phyloP scores from a whole-genome alignment of 2,797 vertebrate species.

The Tokudaia tokunoshimensis region DNA sequence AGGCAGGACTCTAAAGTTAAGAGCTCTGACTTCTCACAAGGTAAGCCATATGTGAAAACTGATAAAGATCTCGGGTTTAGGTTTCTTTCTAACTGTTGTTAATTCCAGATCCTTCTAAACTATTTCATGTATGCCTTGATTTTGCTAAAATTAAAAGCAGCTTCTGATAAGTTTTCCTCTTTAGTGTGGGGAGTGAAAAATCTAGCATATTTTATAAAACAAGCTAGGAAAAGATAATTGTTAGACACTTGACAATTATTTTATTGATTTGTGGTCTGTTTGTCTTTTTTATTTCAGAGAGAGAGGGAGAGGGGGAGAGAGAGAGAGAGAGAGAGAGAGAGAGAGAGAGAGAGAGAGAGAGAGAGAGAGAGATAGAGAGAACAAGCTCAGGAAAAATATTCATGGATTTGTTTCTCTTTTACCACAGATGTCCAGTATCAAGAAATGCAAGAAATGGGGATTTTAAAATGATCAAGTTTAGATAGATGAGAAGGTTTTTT shows the following conservation, averaged over 20 bases:
- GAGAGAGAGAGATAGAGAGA: not conserved
- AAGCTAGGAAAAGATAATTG: slow-evolving; percentile 60
- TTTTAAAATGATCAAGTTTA: not conserved
- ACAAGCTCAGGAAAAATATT: not conserved
- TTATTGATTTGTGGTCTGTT: not conserved
- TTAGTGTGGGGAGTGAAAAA: slow-evolving; percentile 63
- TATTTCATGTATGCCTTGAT: slow-evolving; percentile 62
- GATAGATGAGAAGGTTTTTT: slow-evolving; percentile 22
- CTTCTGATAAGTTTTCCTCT: slow-evolving; percentile 61
- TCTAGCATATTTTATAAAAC: slow-evolving; percentile 64
- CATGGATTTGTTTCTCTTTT: slow-evolving; percentile 34
- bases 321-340: too few species aligned
- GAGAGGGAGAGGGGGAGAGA: not conserved
- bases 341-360: not conserved
- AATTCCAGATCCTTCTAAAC: slow-evolving; percentile 63
- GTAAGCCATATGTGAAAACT: slow-evolving; percentile 85
- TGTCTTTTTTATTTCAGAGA: not conserved
- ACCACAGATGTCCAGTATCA: slow-evolving; percentile 23
- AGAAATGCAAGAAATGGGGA: not conserved
- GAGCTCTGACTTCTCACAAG: slow-evolving; percentile 85
- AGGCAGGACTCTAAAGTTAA: slow-evolving; percentile 78
- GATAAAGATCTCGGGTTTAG: slow-evolving; percentile 7
- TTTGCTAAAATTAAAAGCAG: slow-evolving; percentile 40
- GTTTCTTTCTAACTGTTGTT: slow-evolving; percentile 48
- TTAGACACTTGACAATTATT: slow-evolving; percentile 37